phyloP scores from a whole-genome alignment of 1,140 invertebrate genomes.

The Drosophila ficusphila region DNA sequence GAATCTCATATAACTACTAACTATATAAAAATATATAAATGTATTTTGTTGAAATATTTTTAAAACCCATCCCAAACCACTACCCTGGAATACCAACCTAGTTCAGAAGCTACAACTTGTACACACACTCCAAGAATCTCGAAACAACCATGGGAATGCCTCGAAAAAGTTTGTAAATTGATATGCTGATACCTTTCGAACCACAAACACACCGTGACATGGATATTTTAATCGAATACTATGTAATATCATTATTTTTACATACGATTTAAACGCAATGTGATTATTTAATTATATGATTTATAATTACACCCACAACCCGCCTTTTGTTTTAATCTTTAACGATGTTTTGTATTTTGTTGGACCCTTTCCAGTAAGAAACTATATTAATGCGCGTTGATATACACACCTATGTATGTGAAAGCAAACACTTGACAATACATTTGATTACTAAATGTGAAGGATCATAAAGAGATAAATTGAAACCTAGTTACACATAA shows the following conservation, averaged over 20 bases:
- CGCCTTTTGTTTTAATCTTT: slow-evolving; percentile 25
- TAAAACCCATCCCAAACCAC: slow-evolving; percentile 40
- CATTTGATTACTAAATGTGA: slow-evolving; percentile 75
- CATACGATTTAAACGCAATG: slow-evolving; percentile 59
- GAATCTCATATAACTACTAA: slow-evolving; percentile 75
- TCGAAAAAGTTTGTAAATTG: slow-evolving; percentile 69
- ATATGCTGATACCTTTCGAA: slow-evolving; percentile 73
- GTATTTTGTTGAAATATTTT: slow-evolving; percentile 80
- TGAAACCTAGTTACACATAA: slow-evolving; percentile 35
- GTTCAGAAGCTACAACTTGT: slow-evolving; percentile 55
- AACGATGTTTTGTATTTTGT: slow-evolving; percentile 27
- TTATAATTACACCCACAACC: slow-evolving; percentile 46
- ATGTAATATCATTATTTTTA: slow-evolving; percentile 43
- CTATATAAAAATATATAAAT: slow-evolving; percentile 63
- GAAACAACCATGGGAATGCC: slow-evolving; percentile 50
- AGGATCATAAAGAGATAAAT: slow-evolving; percentile 43
- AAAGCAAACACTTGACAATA: slow-evolving; percentile 78
- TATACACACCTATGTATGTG: slow-evolving; percentile 46
- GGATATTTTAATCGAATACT: slow-evolving; percentile 50
- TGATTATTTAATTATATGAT: slow-evolving; percentile 79
- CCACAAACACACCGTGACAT: slow-evolving; percentile 36
- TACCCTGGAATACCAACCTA: slow-evolving; percentile 16
- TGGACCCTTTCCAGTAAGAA: slow-evolving; percentile 19
- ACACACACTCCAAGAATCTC: slow-evolving; percentile 49
- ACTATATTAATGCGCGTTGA: slow-evolving; percentile 24